phyloP scores from a whole-genome alignment of 1,140 invertebrate genomes.

The Aphelinus atriplicis region DNA sequence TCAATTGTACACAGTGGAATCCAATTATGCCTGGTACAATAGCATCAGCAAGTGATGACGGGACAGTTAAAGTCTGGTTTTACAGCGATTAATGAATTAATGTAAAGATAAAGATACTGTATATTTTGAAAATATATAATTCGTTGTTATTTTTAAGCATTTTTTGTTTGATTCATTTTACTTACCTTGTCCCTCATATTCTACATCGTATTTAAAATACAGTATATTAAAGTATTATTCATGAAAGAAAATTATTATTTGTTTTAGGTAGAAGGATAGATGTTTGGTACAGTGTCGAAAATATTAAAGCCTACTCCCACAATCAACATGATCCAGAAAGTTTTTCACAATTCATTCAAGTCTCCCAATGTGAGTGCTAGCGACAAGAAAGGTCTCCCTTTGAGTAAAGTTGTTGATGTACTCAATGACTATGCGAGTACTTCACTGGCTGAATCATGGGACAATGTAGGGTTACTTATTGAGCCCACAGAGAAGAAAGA shows the following conservation, averaged over 20 bases:
- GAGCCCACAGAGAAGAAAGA: slow-evolving; percentile 76
- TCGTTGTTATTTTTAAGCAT: slow-evolving; percentile 40
- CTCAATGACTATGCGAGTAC: slow-evolving; percentile 79
- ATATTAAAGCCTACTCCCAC: slow-evolving; percentile 10
- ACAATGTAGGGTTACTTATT: slow-evolving; percentile 93
- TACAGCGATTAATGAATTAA: slow-evolving; percentile 50
- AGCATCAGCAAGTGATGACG: slow-evolving; percentile 93
- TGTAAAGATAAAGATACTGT: slow-evolving; percentile 43
- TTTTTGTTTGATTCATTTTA: slow-evolving; percentile 11
- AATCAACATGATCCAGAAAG: not conserved
- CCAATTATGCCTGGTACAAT: slow-evolving; percentile 79
- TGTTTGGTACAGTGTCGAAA: slow-evolving; percentile 27
- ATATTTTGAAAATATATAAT: slow-evolving; percentile 41
- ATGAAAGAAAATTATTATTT: slow-evolving; percentile 13
- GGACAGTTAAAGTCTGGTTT: slow-evolving; percentile 88
- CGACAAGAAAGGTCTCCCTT: slow-evolving; percentile 60
- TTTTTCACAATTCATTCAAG: not conserved
- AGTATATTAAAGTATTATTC: not conserved
- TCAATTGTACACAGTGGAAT: slow-evolving; percentile 95
- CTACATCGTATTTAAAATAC: no score
- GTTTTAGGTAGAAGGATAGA: slow-evolving; percentile 42
- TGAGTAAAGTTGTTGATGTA: slow-evolving; percentile 71
- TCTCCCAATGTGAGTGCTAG: slow-evolving; percentile 32
- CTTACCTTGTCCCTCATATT: no score
- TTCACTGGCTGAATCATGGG: slow-evolving; percentile 86